Conservation (phyloP, 2,113 vertebrate species). For the Phaethornis superciliosus region DNA sequence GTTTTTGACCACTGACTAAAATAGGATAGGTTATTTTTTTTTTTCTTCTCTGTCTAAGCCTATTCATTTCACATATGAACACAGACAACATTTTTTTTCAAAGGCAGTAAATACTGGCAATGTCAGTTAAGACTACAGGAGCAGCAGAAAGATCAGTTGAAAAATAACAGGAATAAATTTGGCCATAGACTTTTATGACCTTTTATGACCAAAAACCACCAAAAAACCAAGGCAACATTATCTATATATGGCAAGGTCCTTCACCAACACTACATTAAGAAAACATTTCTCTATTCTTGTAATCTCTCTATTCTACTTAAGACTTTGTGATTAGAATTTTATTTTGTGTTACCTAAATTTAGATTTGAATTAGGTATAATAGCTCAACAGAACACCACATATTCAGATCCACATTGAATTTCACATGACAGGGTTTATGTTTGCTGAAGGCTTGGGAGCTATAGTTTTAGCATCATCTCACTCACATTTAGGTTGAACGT, state of each 20-base stretch:
- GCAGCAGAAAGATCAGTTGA: not conserved
- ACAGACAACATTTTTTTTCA: not conserved
- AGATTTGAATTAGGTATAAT: not conserved
- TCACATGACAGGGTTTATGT: constrained; percentile 29
- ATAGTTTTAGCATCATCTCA: constrained; percentile 49
- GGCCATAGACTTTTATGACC: not conserved
- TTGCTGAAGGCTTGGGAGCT: constrained; percentile 32
- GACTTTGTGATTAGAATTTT: not conserved
- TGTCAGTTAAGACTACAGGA: not conserved
- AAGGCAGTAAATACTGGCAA: not conserved
- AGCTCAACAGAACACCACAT: not conserved
- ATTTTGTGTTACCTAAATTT: not conserved
- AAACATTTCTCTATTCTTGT: not conserved
- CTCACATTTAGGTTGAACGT: constrained; percentile 23
- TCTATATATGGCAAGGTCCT: not conserved
- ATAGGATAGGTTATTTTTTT: not conserved
- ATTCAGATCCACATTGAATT: constrained; percentile 16
- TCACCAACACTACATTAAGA: not conserved
- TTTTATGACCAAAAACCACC: not conserved
- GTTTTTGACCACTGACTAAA: not conserved
- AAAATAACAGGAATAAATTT: not conserved
- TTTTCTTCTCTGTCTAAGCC: not conserved
- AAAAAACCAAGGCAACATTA: not conserved
- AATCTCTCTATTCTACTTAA: not conserved
- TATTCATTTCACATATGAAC: not conserved